These are phyloP conservation scores for Colletes latitarsis DNA, from an alignment of 1,140 invertebrate species.

Conservation along the genomic window DNA sequence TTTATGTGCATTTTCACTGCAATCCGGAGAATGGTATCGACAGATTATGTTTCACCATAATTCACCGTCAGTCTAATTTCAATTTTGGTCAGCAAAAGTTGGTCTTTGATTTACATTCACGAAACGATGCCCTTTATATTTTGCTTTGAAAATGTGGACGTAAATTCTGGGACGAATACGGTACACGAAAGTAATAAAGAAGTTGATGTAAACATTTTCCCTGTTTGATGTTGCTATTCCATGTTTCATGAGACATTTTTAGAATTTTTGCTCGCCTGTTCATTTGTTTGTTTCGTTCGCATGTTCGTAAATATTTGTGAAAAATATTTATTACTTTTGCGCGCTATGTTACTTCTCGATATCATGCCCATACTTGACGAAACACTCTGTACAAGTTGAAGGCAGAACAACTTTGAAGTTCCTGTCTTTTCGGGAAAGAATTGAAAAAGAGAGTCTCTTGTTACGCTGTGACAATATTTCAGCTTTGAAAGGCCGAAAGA, in stretches of 20 bases:
- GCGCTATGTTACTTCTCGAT: neutral
- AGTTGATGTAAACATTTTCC: no score
- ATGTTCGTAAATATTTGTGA: no score
- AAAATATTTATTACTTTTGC: neutral
- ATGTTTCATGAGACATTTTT: no score
- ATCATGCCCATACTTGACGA: neutral
- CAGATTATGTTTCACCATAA: neutral
- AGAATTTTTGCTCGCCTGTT: no score
- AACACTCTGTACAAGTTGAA: no score
- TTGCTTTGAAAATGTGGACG: no score
- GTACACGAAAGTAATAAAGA: no score
- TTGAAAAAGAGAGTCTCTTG: neutral
- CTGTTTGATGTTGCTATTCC: no score
- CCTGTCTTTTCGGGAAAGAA: neutral
- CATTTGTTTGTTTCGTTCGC: no score
- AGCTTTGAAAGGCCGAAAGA: neutral
- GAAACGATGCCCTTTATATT: neutral
- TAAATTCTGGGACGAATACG: no score
- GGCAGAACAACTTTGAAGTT: no score
- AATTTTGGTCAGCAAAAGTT: neutral
- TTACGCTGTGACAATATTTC: neutral
- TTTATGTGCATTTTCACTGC: neutral
- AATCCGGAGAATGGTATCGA: neutral
- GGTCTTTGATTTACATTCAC: neutral
- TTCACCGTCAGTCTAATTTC: neutral